Base-by-base conservation (phyloP, 2,888 invertebrate species). In the Hypomecis atomaria region DNA sequence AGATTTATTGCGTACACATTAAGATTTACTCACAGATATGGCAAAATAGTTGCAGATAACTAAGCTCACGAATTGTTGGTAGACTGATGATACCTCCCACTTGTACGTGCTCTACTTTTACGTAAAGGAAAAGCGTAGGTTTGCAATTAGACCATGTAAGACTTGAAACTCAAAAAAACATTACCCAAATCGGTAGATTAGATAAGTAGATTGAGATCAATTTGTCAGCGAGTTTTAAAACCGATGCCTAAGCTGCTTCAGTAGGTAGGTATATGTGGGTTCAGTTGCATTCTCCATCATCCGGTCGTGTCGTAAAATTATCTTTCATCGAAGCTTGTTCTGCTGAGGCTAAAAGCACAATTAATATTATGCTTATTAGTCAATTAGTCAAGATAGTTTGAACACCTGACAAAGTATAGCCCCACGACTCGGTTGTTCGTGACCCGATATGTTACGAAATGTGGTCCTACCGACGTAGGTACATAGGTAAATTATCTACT, bases 311-410 rank as follows among this genome's bases (percentile, higher is more conserved):
- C 1, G 6, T 44, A 44, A 42, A 54, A 47, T 42, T 42, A 49
- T 44, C 13, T 49, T 62, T 58, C 45, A 43, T 54, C 53, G 44
- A 23, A n/a, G 44, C 48, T 43, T 52, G 53, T 48, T 36, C 7
- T 13, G 11, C 53, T 50, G 49, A 10, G n/a, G 23, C 38, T 49
- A 59, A 55, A 59, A 45, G 58, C 50, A 42, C 69, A 64, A 64
- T 64, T 59, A 59, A 64, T 59, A 59, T 52, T 78, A 71, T 66
- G 58, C 71, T 71, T 77, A 77, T 79, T 76, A 72, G 73, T 75
- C 76, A 77, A 78, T 77, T 78, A 75, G 74, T 73, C 75, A 57
- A 62, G 50, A 59, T 59, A 55, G 55, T 67, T 59, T 59, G 62
- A 62, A 57, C 67, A 67, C 67, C 57, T 66, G 71, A 65, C 65